These are phyloP conservation scores for Apodemia hepburni DNA, from an alignment of 2,888 invertebrate species.

Conservation along the genomic window DNA sequence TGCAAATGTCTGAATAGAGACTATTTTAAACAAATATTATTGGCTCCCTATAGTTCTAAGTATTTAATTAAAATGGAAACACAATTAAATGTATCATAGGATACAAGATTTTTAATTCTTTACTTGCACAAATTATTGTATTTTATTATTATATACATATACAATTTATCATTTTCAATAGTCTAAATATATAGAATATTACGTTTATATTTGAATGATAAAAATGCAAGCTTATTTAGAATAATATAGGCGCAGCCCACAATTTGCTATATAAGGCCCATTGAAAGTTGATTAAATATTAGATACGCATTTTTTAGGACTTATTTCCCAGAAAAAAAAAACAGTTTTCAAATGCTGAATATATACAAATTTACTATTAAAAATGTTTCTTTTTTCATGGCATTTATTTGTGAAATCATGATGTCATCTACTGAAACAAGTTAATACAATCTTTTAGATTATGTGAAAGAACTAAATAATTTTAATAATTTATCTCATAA, in stretches of 20 bases:
- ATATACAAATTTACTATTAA: no score
- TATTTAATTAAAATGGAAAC: no score
- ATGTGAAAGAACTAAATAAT: no score
- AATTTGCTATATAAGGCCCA: neutral
- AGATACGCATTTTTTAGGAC: neutral
- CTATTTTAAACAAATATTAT: no score
- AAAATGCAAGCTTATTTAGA: conserved; percentile 8
- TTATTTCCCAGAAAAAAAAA: neutral
- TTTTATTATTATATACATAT: neutral
- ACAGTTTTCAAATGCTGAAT: no score
- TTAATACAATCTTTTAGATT: no score
- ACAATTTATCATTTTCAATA: neutral
- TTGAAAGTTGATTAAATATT: neutral
- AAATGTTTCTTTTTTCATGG: no score
- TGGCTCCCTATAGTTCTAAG: no score
- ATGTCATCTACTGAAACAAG: no score
- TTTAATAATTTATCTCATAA: no score
- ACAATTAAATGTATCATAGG: neutral
- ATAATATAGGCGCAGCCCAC: neutral
- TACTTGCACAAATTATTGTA: neutral
- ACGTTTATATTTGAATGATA: neutral
- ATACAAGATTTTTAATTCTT: neutral
- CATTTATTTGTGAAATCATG: no score
- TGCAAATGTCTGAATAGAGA: no score
- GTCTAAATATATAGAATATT: neutral